Evolutionary conservation across 2,888 invertebrate species (phyloP), one percentile per base, ranked within the genome.

Genomic region (Rotaria macrura): DNA sequence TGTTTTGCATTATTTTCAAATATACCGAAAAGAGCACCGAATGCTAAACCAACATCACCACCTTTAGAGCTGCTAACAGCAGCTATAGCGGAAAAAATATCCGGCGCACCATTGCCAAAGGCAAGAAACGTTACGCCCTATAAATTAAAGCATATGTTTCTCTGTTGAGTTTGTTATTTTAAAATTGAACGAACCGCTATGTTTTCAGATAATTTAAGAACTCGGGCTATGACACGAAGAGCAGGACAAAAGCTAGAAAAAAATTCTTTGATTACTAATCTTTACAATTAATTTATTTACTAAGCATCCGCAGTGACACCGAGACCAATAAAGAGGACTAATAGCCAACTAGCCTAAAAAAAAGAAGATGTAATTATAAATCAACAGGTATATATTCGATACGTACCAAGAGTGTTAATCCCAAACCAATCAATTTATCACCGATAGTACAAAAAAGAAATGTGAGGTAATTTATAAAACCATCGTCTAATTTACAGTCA

Each of bases 51-150:
- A 65, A 89, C 89, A 88, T 92, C 91, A 7, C 90, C 90, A 88
- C 89, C 88, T 85, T 90, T 90, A 83, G 89, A 89, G 87, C 88
- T 89, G 5, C 90, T 90, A 47, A 92, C 91, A 14, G 92, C 92
- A 79, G 93, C 93, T 38, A 94, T 89, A 25, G 93, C 92, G 23
- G 93, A 93, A 88, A 94, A 93, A 85, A 94, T 92, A 89, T 94
- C 94, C 9, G 94, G 93, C 0, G 94, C 93, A 74, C 94, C 93
- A 89, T 94, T 94, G 38, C 94, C 94, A 89, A 94, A 93, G 0
- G 94, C 93, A 88, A 94, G 89, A 88, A 94, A 92, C n/a, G 94
- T 94, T 17, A 94, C 93, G 6, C 94, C 94, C 89, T 92, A 79
- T 23, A 38, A 83, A 55, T 29, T 17, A 23, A n/a, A 52, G n/a